Evolutionary conservation across 64 coral and sea anemone genomes (phyloP).

Genomic region (Trachythela sp.): DNA sequence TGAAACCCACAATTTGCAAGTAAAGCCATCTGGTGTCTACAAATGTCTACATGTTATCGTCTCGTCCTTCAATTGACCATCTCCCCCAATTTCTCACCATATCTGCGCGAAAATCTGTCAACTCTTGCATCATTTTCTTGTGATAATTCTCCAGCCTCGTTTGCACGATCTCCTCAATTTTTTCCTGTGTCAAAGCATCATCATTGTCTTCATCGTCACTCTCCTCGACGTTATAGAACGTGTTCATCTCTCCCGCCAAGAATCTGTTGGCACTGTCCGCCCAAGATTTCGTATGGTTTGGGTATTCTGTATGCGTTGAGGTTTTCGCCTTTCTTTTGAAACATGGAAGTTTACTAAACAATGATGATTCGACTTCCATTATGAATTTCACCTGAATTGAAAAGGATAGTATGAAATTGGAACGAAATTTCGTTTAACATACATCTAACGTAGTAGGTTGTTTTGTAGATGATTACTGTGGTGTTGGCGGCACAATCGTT

Average conservation of each 20-base stretch:
- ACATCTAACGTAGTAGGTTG: no score
- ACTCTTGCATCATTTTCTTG: background rate
- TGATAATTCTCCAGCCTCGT: background rate
- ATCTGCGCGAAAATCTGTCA: background rate
- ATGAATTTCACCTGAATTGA: background rate
- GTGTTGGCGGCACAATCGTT: no score
- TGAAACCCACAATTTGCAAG: no score
- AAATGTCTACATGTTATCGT: no score
- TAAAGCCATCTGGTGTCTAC: no score
- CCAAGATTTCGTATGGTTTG: background rate
- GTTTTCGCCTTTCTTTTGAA: background rate
- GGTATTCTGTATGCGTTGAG: background rate
- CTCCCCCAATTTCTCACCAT: background rate
- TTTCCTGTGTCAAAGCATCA: background rate
- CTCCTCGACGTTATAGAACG: background rate
- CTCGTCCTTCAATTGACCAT: background rate
- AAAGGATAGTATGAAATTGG: no score
- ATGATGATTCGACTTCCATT: background rate
- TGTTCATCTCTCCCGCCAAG: background rate
- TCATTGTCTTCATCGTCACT: background rate
- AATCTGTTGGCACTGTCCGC: background rate
- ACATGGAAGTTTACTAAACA: background rate
- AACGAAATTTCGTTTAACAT: no score
- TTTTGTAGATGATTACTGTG: no score
- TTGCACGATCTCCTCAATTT: background rate